Base-by-base conservation (phyloP, 2,888 invertebrate genomes). In the Zygothrica quintamaculata region DNA sequence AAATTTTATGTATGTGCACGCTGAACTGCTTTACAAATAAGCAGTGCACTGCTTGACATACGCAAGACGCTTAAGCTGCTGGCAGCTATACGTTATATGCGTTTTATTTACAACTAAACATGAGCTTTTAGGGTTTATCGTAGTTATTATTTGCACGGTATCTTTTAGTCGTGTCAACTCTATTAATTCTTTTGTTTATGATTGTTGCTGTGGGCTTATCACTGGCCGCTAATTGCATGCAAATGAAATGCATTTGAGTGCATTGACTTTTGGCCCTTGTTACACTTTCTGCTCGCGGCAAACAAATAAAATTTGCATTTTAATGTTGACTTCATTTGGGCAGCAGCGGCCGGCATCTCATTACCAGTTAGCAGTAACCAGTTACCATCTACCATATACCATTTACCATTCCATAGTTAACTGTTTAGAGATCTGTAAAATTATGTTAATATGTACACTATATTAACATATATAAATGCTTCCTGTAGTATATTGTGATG, bases 331-430 rank as follows among this genome's bases (percentile, higher is more conserved):
- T 59, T 53, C 26, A 36, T 65, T 81, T 57, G 59, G 67, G 39
- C 66, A 65, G 62, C 53, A n/a, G n/a, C n/a, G n/a, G n/a, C n/a
- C n/a, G 62, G 73, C 61, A 77, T 66, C 61, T 74, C 56, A 74
- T 74, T 67, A 66, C 33, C 46, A 39, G 42, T 33, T 55, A n/a
- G n/a, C n/a, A n/a, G n/a, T n/a, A n/a, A n/a, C n/a, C n/a, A n/a
- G n/a, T n/a, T n/a, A n/a, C n/a, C n/a, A n/a, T n/a, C n/a, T n/a
- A n/a, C n/a, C n/a, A n/a, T n/a, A n/a, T n/a, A n/a, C n/a, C n/a
- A n/a, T n/a, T n/a, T n/a, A 52, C 26, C 65, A 77, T 80, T 80
- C 84, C 86, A 80, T 51, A 84, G 86, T 62, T 84, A 80, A 71
- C 50, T 22, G 18, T 22, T 22, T 22, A 5, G 53, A 39, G 57